A percentile compares a stretch with the other conserved stretches of the same genome.
phyloP scores from a whole-genome alignment of 2,113 vertebrate species.

The Oncorhynchus nerka region DNA sequence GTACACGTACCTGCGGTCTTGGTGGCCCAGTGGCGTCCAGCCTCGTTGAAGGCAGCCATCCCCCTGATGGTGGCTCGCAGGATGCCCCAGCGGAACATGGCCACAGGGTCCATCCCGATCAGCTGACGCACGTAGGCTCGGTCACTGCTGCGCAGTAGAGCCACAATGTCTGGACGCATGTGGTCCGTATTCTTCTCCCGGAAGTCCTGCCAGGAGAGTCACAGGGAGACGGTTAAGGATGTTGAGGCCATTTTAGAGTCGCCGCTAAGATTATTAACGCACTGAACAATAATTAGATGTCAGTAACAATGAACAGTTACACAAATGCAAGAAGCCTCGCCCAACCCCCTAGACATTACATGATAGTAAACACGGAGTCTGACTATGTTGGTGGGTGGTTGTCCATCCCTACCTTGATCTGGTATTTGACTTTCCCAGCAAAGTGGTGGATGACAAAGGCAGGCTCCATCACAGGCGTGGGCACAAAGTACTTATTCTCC shows the following conservation, averaged over 20 bases:
- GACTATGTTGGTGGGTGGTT: neutral
- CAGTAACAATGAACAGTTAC: too few relatives aligned
- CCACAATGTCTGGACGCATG: slow-evolving; percentile 96
- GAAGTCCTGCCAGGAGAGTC: slow-evolving; percentile 80
- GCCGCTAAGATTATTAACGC: neutral
- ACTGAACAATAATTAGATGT: too few relatives aligned
- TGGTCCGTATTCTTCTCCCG: slow-evolving; percentile 98
- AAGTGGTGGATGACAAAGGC: slow-evolving; percentile 97
- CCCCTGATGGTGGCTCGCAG: slow-evolving; percentile 84
- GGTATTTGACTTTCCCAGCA: slow-evolving; percentile 95
- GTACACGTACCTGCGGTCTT: slow-evolving; percentile 77
- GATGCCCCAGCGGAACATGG: slow-evolving; percentile 96
- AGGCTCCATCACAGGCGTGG: slow-evolving; percentile 92
- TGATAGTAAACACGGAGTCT: neutral
- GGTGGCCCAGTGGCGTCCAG: slow-evolving; percentile 78
- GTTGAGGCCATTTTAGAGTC: neutral
- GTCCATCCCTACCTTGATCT: slow-evolving; percentile 83
- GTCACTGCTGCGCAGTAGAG: slow-evolving; percentile 91
- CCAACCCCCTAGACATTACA: too few relatives aligned
- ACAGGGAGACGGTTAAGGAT: neutral
- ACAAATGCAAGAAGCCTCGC: too few relatives aligned
- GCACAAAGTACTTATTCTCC: slow-evolving; percentile 90
- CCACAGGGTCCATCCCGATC: slow-evolving; percentile 94
- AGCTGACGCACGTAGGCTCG: slow-evolving; percentile 89
- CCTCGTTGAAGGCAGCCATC: slow-evolving; percentile 87